Conservation (phyloP, 2,888 invertebrate species). For the Idaea aversata region DNA sequence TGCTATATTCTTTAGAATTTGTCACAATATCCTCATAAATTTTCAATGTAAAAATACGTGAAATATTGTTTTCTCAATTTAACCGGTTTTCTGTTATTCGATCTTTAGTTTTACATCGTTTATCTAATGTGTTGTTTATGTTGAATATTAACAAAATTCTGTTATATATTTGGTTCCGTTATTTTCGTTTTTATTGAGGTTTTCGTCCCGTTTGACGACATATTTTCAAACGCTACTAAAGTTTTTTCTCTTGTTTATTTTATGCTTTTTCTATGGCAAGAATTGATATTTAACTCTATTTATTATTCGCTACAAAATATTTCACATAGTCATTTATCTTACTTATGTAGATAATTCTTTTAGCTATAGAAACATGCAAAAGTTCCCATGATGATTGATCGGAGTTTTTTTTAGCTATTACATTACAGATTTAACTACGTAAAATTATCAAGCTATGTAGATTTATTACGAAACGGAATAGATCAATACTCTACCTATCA, state of each 20-base stretch:
- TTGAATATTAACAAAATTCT: neutral
- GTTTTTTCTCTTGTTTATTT: too few species aligned
- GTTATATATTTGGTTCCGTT: neutral
- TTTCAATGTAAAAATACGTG: neutral
- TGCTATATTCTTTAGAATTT: neutral
- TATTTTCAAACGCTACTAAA: too few species aligned
- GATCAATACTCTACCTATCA: too few species aligned
- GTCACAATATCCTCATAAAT: neutral
- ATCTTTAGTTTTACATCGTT: neutral
- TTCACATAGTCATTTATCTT: neutral
- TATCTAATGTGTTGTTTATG: neutral
- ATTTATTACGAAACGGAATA: too few species aligned
- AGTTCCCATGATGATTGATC: too few species aligned
- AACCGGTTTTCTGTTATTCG: neutral
- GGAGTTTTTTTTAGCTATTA: too few species aligned
- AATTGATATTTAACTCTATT: too few species aligned
- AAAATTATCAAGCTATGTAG: too few species aligned
- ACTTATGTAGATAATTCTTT: too few species aligned
- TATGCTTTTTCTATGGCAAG: too few species aligned
- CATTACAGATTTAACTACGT: too few species aligned
- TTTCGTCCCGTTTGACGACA: neutral
- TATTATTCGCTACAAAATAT: neutral
- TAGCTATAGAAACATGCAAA: too few species aligned
- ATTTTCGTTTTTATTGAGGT: neutral
- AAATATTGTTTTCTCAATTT: neutral